A percentile compares a stretch with the other conserved stretches of the same genome.
Conservation (phyloP, 2,888 invertebrate genomes). For the Pyrocoelia pectoralis region DNA sequence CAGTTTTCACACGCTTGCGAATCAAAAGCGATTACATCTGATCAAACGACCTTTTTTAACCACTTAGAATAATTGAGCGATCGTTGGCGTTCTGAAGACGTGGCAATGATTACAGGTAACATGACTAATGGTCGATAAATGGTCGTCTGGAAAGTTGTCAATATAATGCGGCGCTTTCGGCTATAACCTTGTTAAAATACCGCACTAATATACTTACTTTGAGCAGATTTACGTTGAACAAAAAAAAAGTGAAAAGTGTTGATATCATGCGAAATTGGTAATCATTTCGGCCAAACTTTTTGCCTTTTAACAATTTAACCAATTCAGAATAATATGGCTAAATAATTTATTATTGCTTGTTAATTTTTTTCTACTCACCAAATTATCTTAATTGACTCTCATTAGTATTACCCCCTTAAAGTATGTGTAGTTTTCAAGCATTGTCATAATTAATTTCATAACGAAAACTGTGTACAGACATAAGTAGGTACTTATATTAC, state of each 20-base stretch:
- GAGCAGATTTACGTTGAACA: constrained; percentile 27
- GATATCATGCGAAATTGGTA: constrained; percentile 9
- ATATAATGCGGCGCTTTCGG: constrained; percentile 35
- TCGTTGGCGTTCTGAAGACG: constrained; percentile 36
- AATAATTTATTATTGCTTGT: constrained; percentile 30
- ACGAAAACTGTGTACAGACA: constrained; percentile 38
- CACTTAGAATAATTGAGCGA: constrained; percentile 37
- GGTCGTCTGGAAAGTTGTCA: constrained; percentile 33
- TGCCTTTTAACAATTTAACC: background rate
- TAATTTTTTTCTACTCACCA: no score
- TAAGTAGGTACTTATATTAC: constrained; percentile 39
- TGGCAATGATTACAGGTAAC: constrained; percentile 38
- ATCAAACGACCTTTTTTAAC: constrained; percentile 28
- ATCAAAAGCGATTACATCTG: constrained; percentile 24
- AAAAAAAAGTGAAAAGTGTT: constrained; percentile 23
- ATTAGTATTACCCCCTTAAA: no score
- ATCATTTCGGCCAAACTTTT: background rate
- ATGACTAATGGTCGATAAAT: constrained; percentile 39
- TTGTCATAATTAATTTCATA: constrained; percentile 11
- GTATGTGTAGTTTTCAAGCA: no score
- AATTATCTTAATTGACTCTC: no score
- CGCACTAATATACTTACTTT: constrained; percentile 31
- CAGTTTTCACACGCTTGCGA: constrained; percentile 34
- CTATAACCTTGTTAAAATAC: constrained; percentile 37
- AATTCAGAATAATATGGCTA: constrained; percentile 31